phyloP scores from a whole-genome alignment of 2,113 vertebrate genomes.

The Oreotrochilus melanogaster region DNA sequence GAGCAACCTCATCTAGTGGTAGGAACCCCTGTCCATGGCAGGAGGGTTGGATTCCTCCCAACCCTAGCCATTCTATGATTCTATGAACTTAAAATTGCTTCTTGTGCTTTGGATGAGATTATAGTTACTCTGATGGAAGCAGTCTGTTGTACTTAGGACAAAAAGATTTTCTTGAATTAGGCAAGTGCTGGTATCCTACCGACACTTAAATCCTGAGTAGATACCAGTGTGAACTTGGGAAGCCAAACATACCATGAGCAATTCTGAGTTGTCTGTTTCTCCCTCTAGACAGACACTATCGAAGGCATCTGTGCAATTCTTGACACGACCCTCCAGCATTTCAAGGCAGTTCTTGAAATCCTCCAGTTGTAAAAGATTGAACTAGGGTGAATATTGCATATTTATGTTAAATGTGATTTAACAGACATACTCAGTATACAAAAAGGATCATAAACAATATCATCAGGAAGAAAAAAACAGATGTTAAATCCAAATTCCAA shows the following conservation, averaged over 20 bases:
- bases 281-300: constrained; percentile 49
- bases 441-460: neutral
- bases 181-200: neutral
- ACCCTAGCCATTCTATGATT: no score
- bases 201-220: neutral
- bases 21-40: no score
- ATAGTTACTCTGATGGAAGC: neutral
- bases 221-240: neutral
- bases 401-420: neutral
- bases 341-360: constrained; percentile 79
- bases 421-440: neutral
- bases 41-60: no score
- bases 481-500: neutral
- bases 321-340: constrained; percentile 79
- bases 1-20: no score
- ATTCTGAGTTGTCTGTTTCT: constrained; percentile 61
- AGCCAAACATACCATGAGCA: constrained; percentile 56
- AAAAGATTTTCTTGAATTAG: neutral
- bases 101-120: neutral
- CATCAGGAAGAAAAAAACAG: neutral
- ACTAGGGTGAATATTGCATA: constrained; percentile 58
- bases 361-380: constrained; percentile 77
- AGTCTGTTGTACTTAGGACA: neutral
- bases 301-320: constrained; percentile 76
- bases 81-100: neutral